These are phyloP conservation scores for Pelodytes ibericus DNA, from an alignment of 2,797 vertebrate genomes.

Conservation along the genomic window DNA sequence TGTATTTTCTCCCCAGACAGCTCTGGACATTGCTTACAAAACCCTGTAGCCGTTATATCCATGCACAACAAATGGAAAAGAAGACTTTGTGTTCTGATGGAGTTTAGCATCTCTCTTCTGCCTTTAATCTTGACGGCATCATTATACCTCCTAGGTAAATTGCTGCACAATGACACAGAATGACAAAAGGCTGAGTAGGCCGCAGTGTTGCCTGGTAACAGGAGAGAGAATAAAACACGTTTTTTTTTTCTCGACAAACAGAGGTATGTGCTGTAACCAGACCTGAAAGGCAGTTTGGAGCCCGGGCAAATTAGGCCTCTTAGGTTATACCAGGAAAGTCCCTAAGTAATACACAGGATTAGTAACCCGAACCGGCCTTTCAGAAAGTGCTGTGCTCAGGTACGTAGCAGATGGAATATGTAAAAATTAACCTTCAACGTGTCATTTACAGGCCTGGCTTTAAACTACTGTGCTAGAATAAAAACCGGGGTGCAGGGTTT, in stretches of 20 bases:
- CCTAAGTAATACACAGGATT: not conserved
- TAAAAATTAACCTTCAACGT: not conserved
- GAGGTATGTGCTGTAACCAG: slow-evolving; percentile 33
- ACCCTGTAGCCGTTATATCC: not conserved
- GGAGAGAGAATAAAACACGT: slow-evolving; percentile 55
- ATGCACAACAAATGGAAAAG: not conserved
- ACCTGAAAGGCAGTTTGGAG: slow-evolving; percentile 13
- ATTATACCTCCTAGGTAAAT: slow-evolving; percentile 45
- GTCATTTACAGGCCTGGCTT: too few species aligned
- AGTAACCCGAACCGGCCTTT: not conserved
- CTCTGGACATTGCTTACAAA: not conserved
- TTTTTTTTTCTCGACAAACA: slow-evolving; percentile 53
- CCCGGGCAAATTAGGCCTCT: slow-evolving; percentile 30
- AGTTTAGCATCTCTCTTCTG: not conserved
- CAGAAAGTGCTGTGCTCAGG: not conserved
- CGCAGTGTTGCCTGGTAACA: slow-evolving; percentile 62
- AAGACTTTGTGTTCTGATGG: not conserved
- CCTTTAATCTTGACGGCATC: not conserved
- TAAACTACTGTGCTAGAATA: too few species aligned
- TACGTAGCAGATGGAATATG: slow-evolving; percentile 2
- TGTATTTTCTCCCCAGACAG: not conserved
- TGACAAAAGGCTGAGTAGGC: slow-evolving; percentile 53
- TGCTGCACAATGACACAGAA: slow-evolving; percentile 40
- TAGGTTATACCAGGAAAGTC: slow-evolving; percentile 7
- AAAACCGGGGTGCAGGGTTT: too few species aligned